Evolutionary conservation across 2,888 invertebrate genomes (phyloP).

Genomic region (Diaprepes abbreviatus): DNA sequence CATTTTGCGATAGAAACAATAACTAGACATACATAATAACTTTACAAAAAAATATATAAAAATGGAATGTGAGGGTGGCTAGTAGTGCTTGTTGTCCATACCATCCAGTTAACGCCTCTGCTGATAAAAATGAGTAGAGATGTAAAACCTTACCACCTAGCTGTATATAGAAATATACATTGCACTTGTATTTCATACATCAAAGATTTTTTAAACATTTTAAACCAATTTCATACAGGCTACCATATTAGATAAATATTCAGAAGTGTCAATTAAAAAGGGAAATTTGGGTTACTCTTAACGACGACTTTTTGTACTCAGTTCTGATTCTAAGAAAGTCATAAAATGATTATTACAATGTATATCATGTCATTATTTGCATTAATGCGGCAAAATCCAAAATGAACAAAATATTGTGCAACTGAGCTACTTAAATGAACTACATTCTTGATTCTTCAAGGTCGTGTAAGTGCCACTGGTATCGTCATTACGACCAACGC

Average conservation of each 20-base stretch:
- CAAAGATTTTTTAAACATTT: no score
- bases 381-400: conserved; percentile 42
- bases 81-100: no score
- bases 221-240: no score
- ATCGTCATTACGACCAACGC: conserved; percentile 17
- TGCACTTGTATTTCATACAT: no score
- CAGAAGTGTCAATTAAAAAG: neutral
- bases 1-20: no score
- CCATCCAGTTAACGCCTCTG: no score
- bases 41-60: no score
- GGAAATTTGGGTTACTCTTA: conserved; percentile 16
- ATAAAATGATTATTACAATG: conserved; percentile 37
- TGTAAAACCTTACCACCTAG: no score
- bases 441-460: conserved; percentile 41
- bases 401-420: conserved; percentile 46
- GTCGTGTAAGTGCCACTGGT: conserved; percentile 28
- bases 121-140: no score
- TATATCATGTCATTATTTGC: conserved; percentile 45
- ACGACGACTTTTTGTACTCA: neutral
- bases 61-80: no score
- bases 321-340: conserved; percentile 37
- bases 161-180: no score
- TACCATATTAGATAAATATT: neutral
- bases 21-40: no score
- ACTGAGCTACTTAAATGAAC: conserved; percentile 45